Percentiles rank a stretch among this genome's conserved stretches.
Evolutionary conservation across 2,888 invertebrate species (phyloP).

Genomic region (Hydropsyche betteni): DNA sequence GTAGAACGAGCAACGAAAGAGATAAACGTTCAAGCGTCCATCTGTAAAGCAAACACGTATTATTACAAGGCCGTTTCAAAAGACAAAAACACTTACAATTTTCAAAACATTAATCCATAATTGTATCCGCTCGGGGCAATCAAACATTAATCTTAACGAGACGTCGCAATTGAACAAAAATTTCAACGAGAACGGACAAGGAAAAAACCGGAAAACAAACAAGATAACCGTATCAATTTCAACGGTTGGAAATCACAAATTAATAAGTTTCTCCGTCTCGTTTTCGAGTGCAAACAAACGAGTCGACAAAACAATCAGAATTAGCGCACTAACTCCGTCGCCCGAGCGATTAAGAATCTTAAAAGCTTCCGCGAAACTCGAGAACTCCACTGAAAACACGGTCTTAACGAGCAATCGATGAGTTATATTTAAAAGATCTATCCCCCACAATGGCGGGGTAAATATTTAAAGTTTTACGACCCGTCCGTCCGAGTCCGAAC

Average conservation of each 20-base stretch:
- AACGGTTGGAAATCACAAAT: background rate
- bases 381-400: background rate
- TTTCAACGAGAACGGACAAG: background rate
- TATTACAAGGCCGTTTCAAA: too few species aligned
- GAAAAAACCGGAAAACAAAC: background rate
- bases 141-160: too few species aligned
- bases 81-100: too few species aligned
- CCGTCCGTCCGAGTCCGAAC: too few species aligned
- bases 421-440: conserved; percentile 12
- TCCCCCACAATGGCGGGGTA: background rate
- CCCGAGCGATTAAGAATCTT: conserved; percentile 25
- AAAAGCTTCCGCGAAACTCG: conserved; percentile 22
- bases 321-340: conserved; percentile 20
- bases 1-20: too few species aligned
- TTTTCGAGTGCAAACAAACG: conserved; percentile 15
- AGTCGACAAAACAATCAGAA: conserved; percentile 18
- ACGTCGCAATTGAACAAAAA: too few species aligned
- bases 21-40: too few species aligned
- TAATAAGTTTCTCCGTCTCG: conserved; percentile 13
- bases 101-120: too few species aligned
- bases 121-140: too few species aligned
- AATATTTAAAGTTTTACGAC: conserved; percentile 23
- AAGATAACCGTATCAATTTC: conserved; percentile 6
- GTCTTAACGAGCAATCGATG: conserved; percentile 32
- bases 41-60: too few species aligned